Conservation (phyloP, 2,797 vertebrate species). For the Melanitta fusca region DNA sequence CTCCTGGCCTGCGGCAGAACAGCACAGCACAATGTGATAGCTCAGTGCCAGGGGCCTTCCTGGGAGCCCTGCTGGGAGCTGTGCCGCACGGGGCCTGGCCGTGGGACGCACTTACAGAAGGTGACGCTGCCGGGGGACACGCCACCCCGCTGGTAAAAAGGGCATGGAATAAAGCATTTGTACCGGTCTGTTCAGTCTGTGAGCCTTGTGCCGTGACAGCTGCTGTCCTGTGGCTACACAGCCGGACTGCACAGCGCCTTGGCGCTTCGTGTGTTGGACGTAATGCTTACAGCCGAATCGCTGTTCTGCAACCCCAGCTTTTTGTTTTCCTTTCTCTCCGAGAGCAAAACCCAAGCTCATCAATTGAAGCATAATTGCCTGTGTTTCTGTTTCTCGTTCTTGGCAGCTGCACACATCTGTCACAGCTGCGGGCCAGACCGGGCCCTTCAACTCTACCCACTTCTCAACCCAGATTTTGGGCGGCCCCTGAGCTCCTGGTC, state of each 20-base stretch:
- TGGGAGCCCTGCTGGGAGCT: neutral
- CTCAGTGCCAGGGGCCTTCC: neutral
- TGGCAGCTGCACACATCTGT: neutral
- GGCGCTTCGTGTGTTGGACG: neutral
- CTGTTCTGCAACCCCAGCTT: neutral
- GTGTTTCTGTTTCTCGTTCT: neutral
- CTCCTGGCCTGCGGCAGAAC: accelerated
- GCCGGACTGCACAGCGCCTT: accelerated
- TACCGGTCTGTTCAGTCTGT: neutral
- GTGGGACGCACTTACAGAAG: accelerated
- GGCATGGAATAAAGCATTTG: neutral
- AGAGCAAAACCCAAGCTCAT: neutral
- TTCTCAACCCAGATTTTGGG: neutral
- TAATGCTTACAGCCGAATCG: neutral
- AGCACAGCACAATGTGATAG: neutral
- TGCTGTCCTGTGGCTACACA: neutral
- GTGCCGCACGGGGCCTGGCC: neutral
- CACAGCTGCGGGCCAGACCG: neutral
- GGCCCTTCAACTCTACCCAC: neutral
- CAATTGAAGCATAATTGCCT: neutral
- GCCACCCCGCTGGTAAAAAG: neutral
- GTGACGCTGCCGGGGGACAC: accelerated
- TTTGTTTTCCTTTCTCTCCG: neutral
- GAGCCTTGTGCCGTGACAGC: neutral
- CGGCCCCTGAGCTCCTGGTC: neutral